A percentile compares a stretch with the other conserved stretches of the same genome.
These are phyloP conservation scores for Spilogale gracilis DNA, from an alignment of 2,113 vertebrate genomes.

Conservation along the genomic window DNA sequence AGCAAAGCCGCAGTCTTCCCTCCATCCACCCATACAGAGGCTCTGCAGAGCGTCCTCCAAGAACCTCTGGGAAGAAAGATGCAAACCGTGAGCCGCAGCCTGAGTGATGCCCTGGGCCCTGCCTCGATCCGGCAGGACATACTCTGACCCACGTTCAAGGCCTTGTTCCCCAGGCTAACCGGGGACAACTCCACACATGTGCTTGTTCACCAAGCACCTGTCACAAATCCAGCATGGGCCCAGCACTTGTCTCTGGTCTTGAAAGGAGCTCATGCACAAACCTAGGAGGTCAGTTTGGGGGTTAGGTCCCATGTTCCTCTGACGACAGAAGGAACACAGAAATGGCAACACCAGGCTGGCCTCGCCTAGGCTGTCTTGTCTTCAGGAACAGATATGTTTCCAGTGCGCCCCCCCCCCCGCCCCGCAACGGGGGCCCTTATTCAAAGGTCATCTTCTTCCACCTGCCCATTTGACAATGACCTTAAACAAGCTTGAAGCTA, in stretches of 20 bases:
- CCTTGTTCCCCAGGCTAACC: not conserved
- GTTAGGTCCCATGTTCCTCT: not conserved
- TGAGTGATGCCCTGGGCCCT: not conserved
- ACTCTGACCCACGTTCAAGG: fast-evolving
- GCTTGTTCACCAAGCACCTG: not conserved
- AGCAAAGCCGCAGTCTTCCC: not conserved
- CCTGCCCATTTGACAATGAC: slow-evolving; percentile 1
- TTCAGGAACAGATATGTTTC: not conserved
- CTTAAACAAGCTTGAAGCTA: not conserved
- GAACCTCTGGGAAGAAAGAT: not conserved
- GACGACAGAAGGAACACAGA: not conserved
- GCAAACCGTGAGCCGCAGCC: not conserved
- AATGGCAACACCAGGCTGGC: not conserved
- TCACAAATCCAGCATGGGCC: not conserved
- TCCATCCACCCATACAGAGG: fast-evolving
- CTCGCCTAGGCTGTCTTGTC: not conserved
- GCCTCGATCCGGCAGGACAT: not conserved
- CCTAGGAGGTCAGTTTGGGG: not conserved
- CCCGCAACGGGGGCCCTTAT: fast-evolving
- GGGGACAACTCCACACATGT: fast-evolving
- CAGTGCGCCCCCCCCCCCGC: not conserved
- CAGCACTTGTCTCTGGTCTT: not conserved
- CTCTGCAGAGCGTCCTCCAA: not conserved
- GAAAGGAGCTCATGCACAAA: not conserved
- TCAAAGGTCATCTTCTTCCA: not conserved